Base-by-base conservation (phyloP, 2,888 invertebrate genomes). In the Fabriciana adippe region DNA sequence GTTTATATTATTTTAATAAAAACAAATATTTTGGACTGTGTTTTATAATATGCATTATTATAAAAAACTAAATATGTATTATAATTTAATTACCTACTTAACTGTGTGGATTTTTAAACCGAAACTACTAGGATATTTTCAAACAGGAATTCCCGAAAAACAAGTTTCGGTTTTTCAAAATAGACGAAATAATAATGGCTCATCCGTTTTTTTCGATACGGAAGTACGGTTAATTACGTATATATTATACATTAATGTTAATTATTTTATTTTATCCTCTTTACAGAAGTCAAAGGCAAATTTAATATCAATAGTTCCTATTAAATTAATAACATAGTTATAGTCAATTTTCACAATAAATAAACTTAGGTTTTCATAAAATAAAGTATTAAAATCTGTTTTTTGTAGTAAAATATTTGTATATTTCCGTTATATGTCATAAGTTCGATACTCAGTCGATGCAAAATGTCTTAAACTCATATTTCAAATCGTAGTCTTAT, bases 211-310 rank as follows among this genome's bases (percentile, higher is more conserved):
- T 47, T 59, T 47, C 21, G n/a, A 45, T 57, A 26, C 26, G 26
- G 47, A 26, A 59, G 45, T 26, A 57, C 57, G 11, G 35, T 41
- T 41, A 41, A 41, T 47, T 2, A 16, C 6, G 21, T 47, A 26
- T 14, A 26, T 26, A 26, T n/a, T 14, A n/a, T 21, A 6, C n/a
- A 47, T 41, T 11, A 41, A 41, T 41, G 11, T 41, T 8, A 11
- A 41, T 41, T 0, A 47, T 59, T 47, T 26, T 21, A 47, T 8
- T 26, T 59, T 59, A 26, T 59, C 47, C 57, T 47, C 57, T 26
- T 59, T n/a, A 21, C 5, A 47, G 26, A 48, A 21, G 11, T 59
- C 21, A 59, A 59, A 59, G 57, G 21, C 26, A n/a, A n/a, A n/a
- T n/a, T n/a, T n/a, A 47, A 26, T 13, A 57, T 57, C 26, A 47